Evolutionary conservation across 2,797 vertebrate genomes (phyloP), one percentile per base, ranked within the genome.

Genomic region (Cirrhinus mrigala): DNA sequence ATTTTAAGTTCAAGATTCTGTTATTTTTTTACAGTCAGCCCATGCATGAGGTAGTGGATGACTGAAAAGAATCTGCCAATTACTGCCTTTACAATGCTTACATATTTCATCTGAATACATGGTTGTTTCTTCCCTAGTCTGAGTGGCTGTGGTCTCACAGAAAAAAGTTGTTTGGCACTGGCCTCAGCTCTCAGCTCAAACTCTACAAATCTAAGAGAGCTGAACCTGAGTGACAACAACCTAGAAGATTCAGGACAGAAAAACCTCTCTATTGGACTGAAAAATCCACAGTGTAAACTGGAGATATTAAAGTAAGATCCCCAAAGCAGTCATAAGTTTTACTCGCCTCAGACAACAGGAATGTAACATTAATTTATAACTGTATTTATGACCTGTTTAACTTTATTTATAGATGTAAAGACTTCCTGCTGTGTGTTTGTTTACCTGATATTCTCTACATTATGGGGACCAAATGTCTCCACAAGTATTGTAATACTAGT

Each of bases 121-220:
- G 29, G 12, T 37, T 37, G 5, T 69, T 40, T 40, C 3, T 64
- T 64, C 16, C 29, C 68, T 44, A 70, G 68, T 44, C 20, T 70
- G 37, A 70, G 68, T 70, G 20, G 40, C 2, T 70, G 68, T 70
- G 20, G 37, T 70, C 68, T 70, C 37, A 70, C 68, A 1, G 37
- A 70, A 70, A 70, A 40, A 69, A 69, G 68, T 12, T 44, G 68
- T 44, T 70, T 44, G 37, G 37, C 68, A 44, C 68, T 70, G 37
- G 68, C 37, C 68, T 70, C 37, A 44, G 37, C 5, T 70, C 68
- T 70, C 5, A 44, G 20, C 37, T 70, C 20, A 3, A 69, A 44
- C 11, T 44, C 37, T 0, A 3, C 37, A 70, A n/a, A 20, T 44
- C 68, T 70, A 11, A 70, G 37, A 70, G 68, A 70, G 20, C 68